These are phyloP conservation scores for Chaenogobius annularis DNA, from an alignment of 2,113 vertebrate species.

Conservation along the genomic window DNA sequence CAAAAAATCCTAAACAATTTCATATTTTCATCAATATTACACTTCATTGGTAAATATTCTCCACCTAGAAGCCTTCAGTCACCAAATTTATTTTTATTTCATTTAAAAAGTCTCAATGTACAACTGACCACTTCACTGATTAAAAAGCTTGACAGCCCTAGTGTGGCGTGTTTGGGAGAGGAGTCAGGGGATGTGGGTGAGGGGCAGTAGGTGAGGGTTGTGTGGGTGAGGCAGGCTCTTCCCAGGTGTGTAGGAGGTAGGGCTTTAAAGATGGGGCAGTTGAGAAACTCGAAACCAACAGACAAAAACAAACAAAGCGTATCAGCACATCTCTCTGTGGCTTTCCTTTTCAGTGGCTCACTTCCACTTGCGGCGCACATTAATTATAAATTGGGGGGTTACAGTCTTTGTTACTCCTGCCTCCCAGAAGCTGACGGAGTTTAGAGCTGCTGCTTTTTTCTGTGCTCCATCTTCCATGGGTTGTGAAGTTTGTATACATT, in stretches of 20 bases:
- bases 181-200: conserved; percentile 53
- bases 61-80: too few species aligned
- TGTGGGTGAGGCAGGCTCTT: conserved; percentile 42
- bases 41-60: too few species aligned
- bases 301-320: background rate
- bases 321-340: conserved; percentile 7
- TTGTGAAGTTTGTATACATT: conserved; percentile 63
- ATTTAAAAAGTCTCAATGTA: too few species aligned
- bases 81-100: too few species aligned
- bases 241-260: conserved; percentile 59
- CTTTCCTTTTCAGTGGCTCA: conserved; percentile 7
- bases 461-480: conserved; percentile 57
- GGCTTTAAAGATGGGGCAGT: conserved; percentile 27
- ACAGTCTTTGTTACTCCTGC: background rate
- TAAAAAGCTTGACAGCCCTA: too few species aligned
- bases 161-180: conserved; percentile 33
- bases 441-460: conserved; percentile 42
- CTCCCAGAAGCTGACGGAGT: conserved; percentile 43
- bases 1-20: too few species aligned
- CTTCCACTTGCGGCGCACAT: background rate
- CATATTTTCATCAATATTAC: too few species aligned
- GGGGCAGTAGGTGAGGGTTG: conserved; percentile 38
- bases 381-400: background rate
- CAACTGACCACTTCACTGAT: too few species aligned
- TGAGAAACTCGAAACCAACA: conserved; percentile 48